Conservation (phyloP, 2,113 vertebrate genomes). For the Sardina pilchardus region DNA sequence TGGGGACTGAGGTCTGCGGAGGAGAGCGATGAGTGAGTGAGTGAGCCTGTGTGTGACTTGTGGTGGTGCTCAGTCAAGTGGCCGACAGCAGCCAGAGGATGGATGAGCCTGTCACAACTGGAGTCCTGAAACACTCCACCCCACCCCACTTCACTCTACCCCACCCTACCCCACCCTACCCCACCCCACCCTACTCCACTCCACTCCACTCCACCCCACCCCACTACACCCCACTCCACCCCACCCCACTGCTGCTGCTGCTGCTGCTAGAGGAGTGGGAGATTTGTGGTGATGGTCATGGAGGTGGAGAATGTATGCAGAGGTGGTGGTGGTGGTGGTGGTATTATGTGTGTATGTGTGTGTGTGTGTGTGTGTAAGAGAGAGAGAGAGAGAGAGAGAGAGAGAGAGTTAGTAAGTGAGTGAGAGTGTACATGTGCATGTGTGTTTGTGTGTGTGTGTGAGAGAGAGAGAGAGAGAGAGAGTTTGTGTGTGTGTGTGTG, state of each 20-base stretch:
- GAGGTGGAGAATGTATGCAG: neutral
- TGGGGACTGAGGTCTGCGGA: neutral
- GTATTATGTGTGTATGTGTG: neutral
- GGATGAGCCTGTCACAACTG: neutral
- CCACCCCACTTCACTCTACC: no score
- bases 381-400: no score
- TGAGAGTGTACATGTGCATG: neutral
- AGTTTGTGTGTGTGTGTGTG: neutral
- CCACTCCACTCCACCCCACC: no score
- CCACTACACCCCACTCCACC: no score
- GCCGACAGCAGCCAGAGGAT: neutral
- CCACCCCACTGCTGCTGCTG: no score
- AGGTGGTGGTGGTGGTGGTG: neutral
- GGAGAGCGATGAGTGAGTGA: neutral
- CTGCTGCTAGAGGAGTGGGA: no score
- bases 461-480: no score
- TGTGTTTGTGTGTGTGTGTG: neutral
- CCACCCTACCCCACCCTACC: no score
- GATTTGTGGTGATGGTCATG: neutral
- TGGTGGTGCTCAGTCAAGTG: neutral
- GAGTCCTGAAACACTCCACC: no score
- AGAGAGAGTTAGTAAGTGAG: no score
- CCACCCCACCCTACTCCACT: no score
- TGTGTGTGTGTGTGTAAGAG: neutral
- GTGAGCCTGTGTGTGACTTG: neutral